These are phyloP conservation scores for Takifugu flavidus DNA, from an alignment of 2,113 vertebrate species.

Conservation along the genomic window DNA sequence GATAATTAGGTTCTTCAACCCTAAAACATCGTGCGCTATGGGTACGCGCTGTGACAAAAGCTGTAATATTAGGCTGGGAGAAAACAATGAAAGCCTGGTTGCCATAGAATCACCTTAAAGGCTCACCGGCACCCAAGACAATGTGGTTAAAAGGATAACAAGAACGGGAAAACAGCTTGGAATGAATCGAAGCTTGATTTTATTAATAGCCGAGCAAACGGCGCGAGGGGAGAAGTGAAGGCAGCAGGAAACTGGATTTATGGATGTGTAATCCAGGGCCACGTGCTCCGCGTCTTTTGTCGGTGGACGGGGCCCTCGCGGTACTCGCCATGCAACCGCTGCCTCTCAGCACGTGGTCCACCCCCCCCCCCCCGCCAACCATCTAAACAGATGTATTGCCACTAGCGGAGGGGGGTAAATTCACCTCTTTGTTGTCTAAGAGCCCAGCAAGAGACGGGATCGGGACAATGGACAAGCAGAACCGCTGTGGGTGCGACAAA, in stretches of 20 bases:
- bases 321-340: conserved; percentile 22
- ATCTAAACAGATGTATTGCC: conserved; percentile 47
- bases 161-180: conserved; percentile 40
- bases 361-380: conserved; percentile 15
- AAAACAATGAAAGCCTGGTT: conserved; percentile 50
- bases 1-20: too few relatives aligned
- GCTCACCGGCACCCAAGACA: conserved; percentile 39
- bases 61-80: too few relatives aligned
- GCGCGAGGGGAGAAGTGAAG: not conserved
- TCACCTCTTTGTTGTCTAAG: conserved; percentile 62
- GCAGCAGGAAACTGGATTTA: not conserved
- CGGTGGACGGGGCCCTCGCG: conserved; percentile 27
- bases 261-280: conserved; percentile 4
- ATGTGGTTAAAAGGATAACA: conserved; percentile 46
- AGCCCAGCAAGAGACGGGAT: conserved; percentile 15
- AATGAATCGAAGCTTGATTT: conserved; percentile 32
- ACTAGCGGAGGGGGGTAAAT: conserved; percentile 53
- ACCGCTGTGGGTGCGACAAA: conserved; percentile 3
- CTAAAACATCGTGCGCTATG: too few relatives aligned
- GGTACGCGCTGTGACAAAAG: too few relatives aligned
- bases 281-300: conserved; percentile 27
- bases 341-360: conserved; percentile 55
- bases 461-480: conserved; percentile 26
- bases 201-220: conserved; percentile 10
- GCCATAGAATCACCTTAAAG: conserved; percentile 50